A percentile compares a stretch with the other conserved stretches of the same genome.
Conservation (phyloP, 2,113 vertebrate species). For the Stegastes partitus region DNA sequence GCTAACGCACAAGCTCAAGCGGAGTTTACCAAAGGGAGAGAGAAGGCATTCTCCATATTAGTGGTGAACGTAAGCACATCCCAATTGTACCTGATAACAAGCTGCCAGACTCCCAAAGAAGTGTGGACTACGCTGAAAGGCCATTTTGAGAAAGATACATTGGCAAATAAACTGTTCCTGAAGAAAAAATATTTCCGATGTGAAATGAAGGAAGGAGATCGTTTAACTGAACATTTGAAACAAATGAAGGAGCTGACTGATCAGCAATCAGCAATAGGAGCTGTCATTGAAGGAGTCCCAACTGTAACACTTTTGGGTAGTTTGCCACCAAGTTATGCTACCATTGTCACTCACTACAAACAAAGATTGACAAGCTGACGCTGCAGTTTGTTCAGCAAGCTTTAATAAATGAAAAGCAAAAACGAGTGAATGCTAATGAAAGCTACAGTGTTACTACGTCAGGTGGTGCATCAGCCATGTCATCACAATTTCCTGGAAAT, state of each 20-base stretch:
- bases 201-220: no score
- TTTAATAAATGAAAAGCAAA: constrained; percentile 24
- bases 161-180: no score
- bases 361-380: constrained; percentile 26
- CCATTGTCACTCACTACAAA: constrained; percentile 12
- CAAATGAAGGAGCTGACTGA: no score
- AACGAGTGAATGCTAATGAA: neutral
- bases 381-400: constrained; percentile 20
- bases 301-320: neutral
- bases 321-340: constrained; percentile 23
- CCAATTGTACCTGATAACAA: no score
- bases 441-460: neutral
- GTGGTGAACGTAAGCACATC: constrained; percentile 17
- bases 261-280: no score
- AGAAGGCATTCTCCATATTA: neutral
- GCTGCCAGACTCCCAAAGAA: neutral
- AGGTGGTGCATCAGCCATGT: neutral
- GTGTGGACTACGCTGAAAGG: neutral
- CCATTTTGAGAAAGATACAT: neutral
- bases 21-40: neutral
- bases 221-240: no score
- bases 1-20: neutral
- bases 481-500: neutral
- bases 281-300: no score
- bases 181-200: no score